Evolutionary conservation across 2,888 invertebrate genomes (phyloP), one percentile per base, ranked within the genome.

Genomic region (Auanema freiburgensis): DNA sequence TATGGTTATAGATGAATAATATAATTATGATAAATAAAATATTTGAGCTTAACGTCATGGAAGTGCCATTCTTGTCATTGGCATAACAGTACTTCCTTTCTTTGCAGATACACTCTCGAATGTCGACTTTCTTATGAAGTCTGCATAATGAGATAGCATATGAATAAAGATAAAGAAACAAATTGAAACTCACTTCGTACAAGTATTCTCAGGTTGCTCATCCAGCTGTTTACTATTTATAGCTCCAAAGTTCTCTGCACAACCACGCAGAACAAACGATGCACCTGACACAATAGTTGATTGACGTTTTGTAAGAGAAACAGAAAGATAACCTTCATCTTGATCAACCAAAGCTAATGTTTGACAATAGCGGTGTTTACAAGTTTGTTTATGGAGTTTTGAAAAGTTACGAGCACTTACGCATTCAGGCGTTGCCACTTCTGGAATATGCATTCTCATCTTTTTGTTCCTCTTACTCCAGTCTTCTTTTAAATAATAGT

Each of bases 81-180:
- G 78, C 71, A 41, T 78, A 72, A 54, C 80, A 80, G 58, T 77
- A 80, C 50, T 77, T 75, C 24, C 71, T 42, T 24, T 68, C 62
- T 46, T 71, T 72, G 65, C 80, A 80, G 49, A 80, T 79, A 54
- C 80, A 80, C 63, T 80, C 80, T 21, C 76, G 77, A 56, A 80
- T 77, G 63, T 80, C 80, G 16, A 80, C 63, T 44, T 64, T 62
- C 50, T 78, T 72, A 64, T 80, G 79, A 1, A 80, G 57, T 56
- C 77, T 77, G 50, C n/a, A n/a, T n/a, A n/a, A n/a, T n/a, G n/a
- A n/a, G n/a, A n/a, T n/a, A 46, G 42, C 23, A 44, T 23, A 11
- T 60, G 41, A 18, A n/a, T 23, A 24, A 24, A 16, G 1, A 41
- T 40, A 12, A 12, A 14, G 6, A 51, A 33, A 24, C 18, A 40